Base-by-base conservation (phyloP, 2,797 vertebrate genomes). In the Coccyzus lansbergi region DNA sequence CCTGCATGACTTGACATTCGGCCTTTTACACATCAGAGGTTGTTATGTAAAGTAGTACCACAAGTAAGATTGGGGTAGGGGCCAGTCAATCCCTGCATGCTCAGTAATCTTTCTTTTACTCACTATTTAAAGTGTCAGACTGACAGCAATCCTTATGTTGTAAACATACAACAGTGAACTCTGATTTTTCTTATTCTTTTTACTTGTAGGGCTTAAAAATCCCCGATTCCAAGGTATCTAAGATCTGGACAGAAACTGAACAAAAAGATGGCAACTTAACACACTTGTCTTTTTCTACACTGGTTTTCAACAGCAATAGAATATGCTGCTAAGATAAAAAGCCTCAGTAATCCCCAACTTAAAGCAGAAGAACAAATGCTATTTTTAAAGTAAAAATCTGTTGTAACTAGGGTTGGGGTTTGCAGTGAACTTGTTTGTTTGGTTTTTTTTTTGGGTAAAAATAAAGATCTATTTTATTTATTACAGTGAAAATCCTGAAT, bases 341-440 rank as follows among this genome's bases (percentile, higher is more conserved):
- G 63, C 40, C 38, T 84, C 6, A 5, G 75, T 87, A 64, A 33
- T 72, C 93, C 63, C 70, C 63, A 70, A 84, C 80, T 59, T 69
- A 62, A 93, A 90, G 77, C 44, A 67, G 44, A 79, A 69, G 72
- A 94, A 92, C 13, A 86, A 96, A 90, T 25, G 13, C 44, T 92
- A 90, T 90, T 96, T 95, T 92, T 90, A 34, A 93, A 92, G 56
- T 38, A 24, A 95, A 92, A 94, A 96, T 84, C 83, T 94, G 88
- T 92, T 93, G 59, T 40, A 91, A 88, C 86, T 64, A 80, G 62
- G 59, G 58, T 60, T 92, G 62, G 33, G 40, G 38, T 31, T 86
- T 84, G 52, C n/a, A 63, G 68, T 77, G 28, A 42, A 25, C n/a
- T n/a, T n/a, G n/a, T n/a, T n/a, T n/a, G n/a, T n/a, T n/a, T n/a